Evolutionary conservation across 2,888 invertebrate genomes (phyloP).

Genomic region (Zelleria hepariella): DNA sequence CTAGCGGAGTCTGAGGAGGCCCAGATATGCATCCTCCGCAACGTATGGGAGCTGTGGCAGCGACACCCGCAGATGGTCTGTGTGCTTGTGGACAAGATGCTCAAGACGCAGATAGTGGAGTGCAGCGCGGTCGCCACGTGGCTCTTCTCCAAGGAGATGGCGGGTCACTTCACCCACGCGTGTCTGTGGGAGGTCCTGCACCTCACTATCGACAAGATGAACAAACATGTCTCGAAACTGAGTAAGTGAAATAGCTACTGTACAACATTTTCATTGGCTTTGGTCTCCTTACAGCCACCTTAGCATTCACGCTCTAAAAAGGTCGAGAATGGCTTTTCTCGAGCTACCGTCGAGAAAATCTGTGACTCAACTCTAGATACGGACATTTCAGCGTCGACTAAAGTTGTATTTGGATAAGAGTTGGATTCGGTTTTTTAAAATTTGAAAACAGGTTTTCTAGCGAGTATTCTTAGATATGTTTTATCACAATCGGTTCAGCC

Average conservation of each 20-base stretch:
- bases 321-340: too few species aligned
- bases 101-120: conserved; percentile 97
- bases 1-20: conserved; percentile 95
- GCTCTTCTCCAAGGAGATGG: conserved; percentile 97
- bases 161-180: conserved; percentile 89
- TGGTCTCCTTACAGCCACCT: neutral
- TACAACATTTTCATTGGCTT: conserved; percentile 31
- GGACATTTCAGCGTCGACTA: too few species aligned
- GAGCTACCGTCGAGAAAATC: too few species aligned
- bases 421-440: too few species aligned
- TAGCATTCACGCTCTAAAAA: too few species aligned
- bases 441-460: too few species aligned
- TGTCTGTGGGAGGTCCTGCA: conserved; percentile 98
- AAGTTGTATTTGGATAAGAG: too few species aligned
- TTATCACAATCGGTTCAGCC: too few species aligned
- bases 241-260: conserved; percentile 51
- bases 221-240: conserved; percentile 91
- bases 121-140: conserved; percentile 98
- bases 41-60: conserved; percentile 96
- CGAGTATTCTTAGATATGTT: too few species aligned
- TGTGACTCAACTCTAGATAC: too few species aligned
- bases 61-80: conserved; percentile 98
- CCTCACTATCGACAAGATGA: conserved; percentile 96
- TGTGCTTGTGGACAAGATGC: conserved; percentile 95
- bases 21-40: conserved; percentile 92